Base-by-base conservation (phyloP, 2,888 invertebrate species). In the Lithophane socia region DNA sequence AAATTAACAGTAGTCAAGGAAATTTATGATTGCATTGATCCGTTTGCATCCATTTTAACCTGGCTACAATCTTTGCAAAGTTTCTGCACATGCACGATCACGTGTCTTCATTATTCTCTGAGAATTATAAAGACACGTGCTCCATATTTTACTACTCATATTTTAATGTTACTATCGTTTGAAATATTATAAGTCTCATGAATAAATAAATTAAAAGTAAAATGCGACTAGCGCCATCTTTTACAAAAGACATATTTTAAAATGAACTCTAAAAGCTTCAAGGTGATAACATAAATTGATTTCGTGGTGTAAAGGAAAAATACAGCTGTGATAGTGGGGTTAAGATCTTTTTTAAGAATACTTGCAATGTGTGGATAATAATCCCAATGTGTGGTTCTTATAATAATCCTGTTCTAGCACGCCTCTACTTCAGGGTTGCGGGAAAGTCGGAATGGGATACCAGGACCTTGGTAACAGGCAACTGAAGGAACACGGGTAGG, bases 211-310 rank as follows among this genome's bases (percentile, higher is more conserved):
- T 61, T 24, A 24, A 69, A 81, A 64, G 8, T 49, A 24, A 60
- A 67, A 72, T 21, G 13, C 52, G 12, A 29, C n/a, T 56, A 58
- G 56, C 49, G 16, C 67, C 65, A 80, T 80, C 13, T 61, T 69
- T 82, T 49, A 65, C 64, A 82, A 73, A 81, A 73, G 42, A 61
- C 56, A 58, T 81, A 37, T 37, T 37, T 80, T 60, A 52, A 69
- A 77, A 82, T 82, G 77, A 69, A 81, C 42, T 77, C 69, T 73
- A 56, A 82, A 73, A 81, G 69, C 77, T 73, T 60, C 2, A 21
- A 37, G 60, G 44, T 65, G 82, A 77, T 77, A 66, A 77, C 52
- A 47, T 81, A 81, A 82, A 82, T 82, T 80, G 66, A 81, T 76
- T 49, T 73, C 44, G 77, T 37, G 37, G 81, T 69, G 18, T 49